Evolutionary conservation across 2,888 invertebrate species (phyloP), one percentile per base, ranked within the genome.

Genomic region (Meganola albula): DNA sequence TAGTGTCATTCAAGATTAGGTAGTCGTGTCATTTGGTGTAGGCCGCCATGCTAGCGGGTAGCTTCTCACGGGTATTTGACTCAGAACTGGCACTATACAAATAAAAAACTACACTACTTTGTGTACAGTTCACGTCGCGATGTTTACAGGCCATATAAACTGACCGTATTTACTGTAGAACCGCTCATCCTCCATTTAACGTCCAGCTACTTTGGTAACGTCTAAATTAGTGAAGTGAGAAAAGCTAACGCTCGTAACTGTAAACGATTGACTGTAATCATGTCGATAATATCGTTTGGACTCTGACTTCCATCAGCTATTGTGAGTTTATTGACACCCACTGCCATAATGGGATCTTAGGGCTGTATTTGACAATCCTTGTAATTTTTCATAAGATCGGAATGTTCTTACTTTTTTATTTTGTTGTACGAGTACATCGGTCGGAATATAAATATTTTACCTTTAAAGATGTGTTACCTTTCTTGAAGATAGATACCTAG

Each of bases 171-270:
- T 79, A 78, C 83, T 60, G 68, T 71, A 71, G 64, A 67, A 65
- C 73, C 76, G 73, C 72, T 82, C 76, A 82, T 79, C 71, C 69
- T 67, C 77, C 74, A 73, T 74, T 83, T 79, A 83, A 78, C 79
- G 64, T 60, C 57, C 72, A 61, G 79, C 84, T 83, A 83, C 80
- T 83, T 82, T 79, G 71, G 76, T 71, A 76, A 83, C 77, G 72
- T 78, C 80, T 80, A 82, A 82, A 84, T 84, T 84, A 82, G 82
- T 78, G 52, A 74, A 76, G 83, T 82, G 83, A 83, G 82, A 83
- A 83, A 82, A 79, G 79, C 74, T 78, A 73, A 76, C 74, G 76
- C 74, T 74, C 72, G 73, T 79, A 74, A 77, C 74, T 72, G 60
- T 69, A 72, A 64, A 64, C 71, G 71, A 80, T 82, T 16, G 20